Evolutionary conservation across 1,140 invertebrate genomes (phyloP).

Genomic region (Penaeus japonicus): DNA sequence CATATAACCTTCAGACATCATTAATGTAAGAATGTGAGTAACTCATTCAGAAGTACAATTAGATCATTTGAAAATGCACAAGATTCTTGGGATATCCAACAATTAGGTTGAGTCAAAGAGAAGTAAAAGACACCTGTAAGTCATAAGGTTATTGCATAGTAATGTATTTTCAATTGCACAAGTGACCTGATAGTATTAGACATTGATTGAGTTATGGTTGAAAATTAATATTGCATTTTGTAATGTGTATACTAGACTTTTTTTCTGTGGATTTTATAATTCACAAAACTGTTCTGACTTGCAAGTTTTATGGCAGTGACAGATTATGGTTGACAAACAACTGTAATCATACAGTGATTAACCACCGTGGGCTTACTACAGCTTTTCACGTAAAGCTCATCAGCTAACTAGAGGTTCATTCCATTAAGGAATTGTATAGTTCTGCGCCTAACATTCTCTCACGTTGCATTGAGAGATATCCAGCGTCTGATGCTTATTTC

Average conservation of each 20-base stretch:
- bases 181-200: no score
- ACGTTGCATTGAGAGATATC: slow-evolving; percentile 55
- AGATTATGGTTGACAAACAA: no score
- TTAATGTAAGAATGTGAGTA: neutral
- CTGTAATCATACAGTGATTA: neutral
- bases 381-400: slow-evolving; percentile 51
- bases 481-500: neutral
- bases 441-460: neutral
- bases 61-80: no score
- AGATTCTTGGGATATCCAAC: no score
- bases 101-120: no score
- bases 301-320: no score
- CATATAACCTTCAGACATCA: neutral
- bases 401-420: neutral
- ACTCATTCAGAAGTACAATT: neutral
- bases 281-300: neutral
- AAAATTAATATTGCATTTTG: no score
- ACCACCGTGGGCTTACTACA: neutral
- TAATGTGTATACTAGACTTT: no score
- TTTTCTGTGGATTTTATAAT: neutral
- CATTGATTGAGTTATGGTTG: no score
- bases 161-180: no score
- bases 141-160: no score
- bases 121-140: no score
- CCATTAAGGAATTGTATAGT: neutral